A percentile compares a stretch with the other conserved stretches of the same genome.
Evolutionary conservation across 2,797 vertebrate genomes (phyloP).

Genomic region (Triplophysa yarkandensis): DNA sequence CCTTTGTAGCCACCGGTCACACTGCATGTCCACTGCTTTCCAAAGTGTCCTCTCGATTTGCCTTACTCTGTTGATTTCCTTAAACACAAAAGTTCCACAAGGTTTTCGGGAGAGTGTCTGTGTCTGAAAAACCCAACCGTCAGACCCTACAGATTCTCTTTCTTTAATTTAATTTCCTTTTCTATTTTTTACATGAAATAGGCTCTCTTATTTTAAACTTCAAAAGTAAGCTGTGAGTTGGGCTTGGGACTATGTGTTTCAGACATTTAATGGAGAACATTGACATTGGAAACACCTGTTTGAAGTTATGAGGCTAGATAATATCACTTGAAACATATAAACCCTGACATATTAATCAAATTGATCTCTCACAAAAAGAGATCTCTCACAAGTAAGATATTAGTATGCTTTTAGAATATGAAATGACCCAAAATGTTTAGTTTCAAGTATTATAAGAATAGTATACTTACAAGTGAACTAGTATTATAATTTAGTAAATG

Average conservation of each 20-base stretch:
- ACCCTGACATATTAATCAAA: too few relatives aligned
- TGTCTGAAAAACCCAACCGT: conserved; percentile 27
- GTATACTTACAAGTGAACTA: too few relatives aligned
- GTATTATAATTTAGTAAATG: too few relatives aligned
- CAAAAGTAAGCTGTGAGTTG: not conserved
- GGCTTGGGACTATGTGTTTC: too few relatives aligned
- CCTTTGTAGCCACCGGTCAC: conserved; percentile 50
- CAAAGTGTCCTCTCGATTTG: conserved; percentile 55
- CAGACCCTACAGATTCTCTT: not conserved
- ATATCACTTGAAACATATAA: too few relatives aligned
- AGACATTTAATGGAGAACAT: not conserved
- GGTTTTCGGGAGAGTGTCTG: conserved; percentile 27
- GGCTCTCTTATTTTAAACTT: not conserved
- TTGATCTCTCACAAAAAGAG: too few relatives aligned
- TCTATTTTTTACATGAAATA: not conserved
- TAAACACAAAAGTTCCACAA: conserved; percentile 48
- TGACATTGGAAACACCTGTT: not conserved
- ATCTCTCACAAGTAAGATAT: too few relatives aligned
- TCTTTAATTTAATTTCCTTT: not conserved
- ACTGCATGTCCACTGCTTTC: conserved; percentile 29
- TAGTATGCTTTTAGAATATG: too few relatives aligned
- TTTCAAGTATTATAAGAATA: too few relatives aligned
- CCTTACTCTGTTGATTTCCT: conserved; percentile 55
- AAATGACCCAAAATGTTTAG: too few relatives aligned
- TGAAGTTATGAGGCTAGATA: too few relatives aligned